These are phyloP conservation scores for Callimorpha dominula DNA, from an alignment of 2,888 invertebrate genomes.

Conservation along the genomic window DNA sequence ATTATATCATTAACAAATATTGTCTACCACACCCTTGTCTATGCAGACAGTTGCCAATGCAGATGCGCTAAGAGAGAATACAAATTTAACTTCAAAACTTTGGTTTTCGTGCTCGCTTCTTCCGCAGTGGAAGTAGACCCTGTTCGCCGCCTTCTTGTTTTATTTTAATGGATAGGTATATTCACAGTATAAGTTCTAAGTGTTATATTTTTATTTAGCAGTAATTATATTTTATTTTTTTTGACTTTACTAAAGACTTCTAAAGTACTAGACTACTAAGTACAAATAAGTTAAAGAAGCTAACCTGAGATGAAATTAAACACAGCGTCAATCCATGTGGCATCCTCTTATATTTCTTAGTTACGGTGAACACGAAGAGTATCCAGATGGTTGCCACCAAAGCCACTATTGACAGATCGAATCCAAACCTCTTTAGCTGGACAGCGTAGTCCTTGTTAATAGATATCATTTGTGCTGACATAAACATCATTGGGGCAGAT, in stretches of 20 bases:
- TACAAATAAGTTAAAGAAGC: neutral
- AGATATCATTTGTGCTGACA: slow-evolving; percentile 97
- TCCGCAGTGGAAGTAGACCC: neutral
- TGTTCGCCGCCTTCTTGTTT: too few relatives aligned
- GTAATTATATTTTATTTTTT: neutral
- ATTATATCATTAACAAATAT: neutral
- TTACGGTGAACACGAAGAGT: slow-evolving; percentile 90
- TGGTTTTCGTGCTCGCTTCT: neutral
- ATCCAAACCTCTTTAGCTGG: slow-evolving; percentile 92
- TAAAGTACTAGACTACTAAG: neutral
- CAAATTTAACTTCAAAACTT: too few relatives aligned
- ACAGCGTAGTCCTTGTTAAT: slow-evolving; percentile 92
- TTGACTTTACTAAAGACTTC: neutral
- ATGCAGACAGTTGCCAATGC: too few relatives aligned
- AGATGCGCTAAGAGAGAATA: too few relatives aligned
- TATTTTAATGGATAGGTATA: neutral
- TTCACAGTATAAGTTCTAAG: neutral
- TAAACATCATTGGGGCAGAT: slow-evolving; percentile 97
- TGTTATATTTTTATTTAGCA: neutral
- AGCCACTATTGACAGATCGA: slow-evolving; percentile 94
- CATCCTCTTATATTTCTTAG: slow-evolving; percentile 91
- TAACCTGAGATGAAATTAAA: slow-evolving; percentile 92
- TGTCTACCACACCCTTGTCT: neutral
- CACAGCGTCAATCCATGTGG: slow-evolving; percentile 94
- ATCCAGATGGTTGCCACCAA: slow-evolving; percentile 93